Percentiles rank a stretch among this genome's conserved stretches.
These are phyloP conservation scores for Diachrysia chrysitis DNA, from an alignment of 2,888 invertebrate species.

Conservation along the genomic window DNA sequence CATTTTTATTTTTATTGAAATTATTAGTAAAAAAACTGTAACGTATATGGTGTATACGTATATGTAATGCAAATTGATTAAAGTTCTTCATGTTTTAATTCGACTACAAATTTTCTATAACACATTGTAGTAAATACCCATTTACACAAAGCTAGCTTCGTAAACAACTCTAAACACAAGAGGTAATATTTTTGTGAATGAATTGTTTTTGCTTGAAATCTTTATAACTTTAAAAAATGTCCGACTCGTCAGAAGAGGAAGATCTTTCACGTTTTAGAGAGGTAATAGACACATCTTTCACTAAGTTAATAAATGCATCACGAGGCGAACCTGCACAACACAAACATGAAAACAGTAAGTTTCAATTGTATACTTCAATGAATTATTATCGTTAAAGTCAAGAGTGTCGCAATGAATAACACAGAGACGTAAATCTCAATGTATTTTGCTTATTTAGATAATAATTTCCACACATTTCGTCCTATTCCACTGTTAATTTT, in stretches of 20 bases:
- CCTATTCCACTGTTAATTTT: conserved; percentile 3
- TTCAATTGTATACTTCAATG: neutral
- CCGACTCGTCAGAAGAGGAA: conserved; percentile 86
- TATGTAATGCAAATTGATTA: too few species aligned
- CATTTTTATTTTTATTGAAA: too few species aligned
- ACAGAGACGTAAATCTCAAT: neutral
- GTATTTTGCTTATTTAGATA: neutral
- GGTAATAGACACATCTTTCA: conserved; percentile 85
- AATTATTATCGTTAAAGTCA: neutral
- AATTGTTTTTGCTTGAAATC: neutral
- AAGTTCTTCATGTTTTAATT: too few species aligned
- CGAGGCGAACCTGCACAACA: conserved; percentile 56
- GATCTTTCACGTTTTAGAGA: conserved; percentile 84
- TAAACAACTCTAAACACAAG: conserved; percentile 49
- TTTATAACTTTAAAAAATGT: conserved; percentile 68
- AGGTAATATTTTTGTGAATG: neutral
- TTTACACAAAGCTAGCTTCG: neutral
- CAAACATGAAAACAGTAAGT: conserved; percentile 48
- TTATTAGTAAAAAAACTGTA: neutral
- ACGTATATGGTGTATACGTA: too few species aligned
- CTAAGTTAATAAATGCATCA: conserved; percentile 71
- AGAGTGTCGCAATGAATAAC: neutral
- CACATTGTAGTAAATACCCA: too few species aligned
- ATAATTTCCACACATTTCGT: conserved; percentile 7
- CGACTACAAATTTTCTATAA: too few species aligned